Conservation (phyloP, 2,113 vertebrate species). For the Catagonus wagneri region DNA sequence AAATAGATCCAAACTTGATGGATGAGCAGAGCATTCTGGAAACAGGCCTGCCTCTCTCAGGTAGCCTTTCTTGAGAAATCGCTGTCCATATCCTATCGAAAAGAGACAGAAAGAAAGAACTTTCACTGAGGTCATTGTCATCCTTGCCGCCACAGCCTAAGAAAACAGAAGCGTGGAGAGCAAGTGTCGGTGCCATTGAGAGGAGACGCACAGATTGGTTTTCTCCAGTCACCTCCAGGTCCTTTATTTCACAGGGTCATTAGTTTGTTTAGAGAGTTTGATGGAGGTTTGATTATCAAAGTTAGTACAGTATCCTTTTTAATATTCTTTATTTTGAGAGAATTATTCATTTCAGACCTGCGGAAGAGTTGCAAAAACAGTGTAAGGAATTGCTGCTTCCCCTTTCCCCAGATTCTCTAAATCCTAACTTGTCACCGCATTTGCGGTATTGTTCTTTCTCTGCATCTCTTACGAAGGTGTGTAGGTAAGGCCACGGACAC, state of each 20-base stretch:
- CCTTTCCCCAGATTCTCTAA: not conserved
- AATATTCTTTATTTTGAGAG: not conserved
- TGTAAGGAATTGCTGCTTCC: not conserved
- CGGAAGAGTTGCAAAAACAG: not conserved
- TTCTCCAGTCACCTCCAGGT: rapidly evolving
- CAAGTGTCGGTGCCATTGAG: rapidly evolving
- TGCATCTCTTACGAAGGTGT: rapidly evolving
- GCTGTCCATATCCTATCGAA: not conserved
- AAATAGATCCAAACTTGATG: not conserved
- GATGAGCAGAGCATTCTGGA: not conserved
- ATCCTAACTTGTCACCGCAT: not conserved
- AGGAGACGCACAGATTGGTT: rapidly evolving
- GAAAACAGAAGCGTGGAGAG: not conserved
- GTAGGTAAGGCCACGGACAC: not conserved
- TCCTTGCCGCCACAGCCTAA: not conserved
- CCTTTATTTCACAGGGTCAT: rapidly evolving
- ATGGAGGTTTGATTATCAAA: not conserved
- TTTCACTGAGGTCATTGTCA: not conserved
- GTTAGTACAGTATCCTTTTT: not conserved
- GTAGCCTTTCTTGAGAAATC: not conserved
- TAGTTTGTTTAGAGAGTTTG: no score
- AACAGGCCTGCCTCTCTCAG: not conserved
- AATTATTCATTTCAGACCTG: not conserved
- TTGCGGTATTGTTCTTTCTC: not conserved
- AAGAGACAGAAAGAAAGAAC: not conserved